Base-by-base conservation (phyloP, 2,888 invertebrate genomes). In the Megamerina dolium region DNA sequence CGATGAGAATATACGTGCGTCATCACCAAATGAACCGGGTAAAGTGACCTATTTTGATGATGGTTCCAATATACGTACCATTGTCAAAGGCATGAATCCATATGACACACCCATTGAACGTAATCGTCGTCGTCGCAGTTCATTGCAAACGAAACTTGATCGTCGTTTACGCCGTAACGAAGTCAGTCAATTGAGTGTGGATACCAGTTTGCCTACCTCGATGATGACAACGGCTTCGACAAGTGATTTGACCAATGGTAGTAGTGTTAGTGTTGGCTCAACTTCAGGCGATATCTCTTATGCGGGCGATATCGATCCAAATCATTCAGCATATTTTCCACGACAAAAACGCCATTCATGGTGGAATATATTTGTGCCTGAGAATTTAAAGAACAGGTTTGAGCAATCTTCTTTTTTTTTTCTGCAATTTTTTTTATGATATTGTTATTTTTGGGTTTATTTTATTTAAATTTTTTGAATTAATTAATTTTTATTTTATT, bases 361-460 rank as follows among this genome's bases (percentile, higher is more conserved):
- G 89, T 90, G 89, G 89, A 88, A 87, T 68, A 86, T 88, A 51
- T 87, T 89, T 66, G 83, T 85, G 34, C 83, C 85, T 37, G 87
- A 89, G 58, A 82, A 81, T 61, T 75, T 78, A 48, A 80, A 79
- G 56, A 75, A 79, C 74, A 84, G 83, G 83, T 84, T 59, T 63
- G 37, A 10, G 10, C 10, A 8, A 23, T 23, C 10, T 23, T 8
- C 23, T 23, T 23, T 10, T 32, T 16, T 32, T 32, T 32, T 17
- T 16, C 5, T 29, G 12, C 2, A 4, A 29, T 29, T 29, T 9
- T 9, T 10, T 18, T 20, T n/a, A 31, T 3, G 10, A 20, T 36
- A 14, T 36, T 26, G 26, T 21, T 13, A 23, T 36, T 13, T 36
- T 9, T 21, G 2, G 5, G 16, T 36, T 36, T 8, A n/a, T 13